Conservation (phyloP, 2,797 vertebrate genomes). For the Cheirogaleus major region DNA sequence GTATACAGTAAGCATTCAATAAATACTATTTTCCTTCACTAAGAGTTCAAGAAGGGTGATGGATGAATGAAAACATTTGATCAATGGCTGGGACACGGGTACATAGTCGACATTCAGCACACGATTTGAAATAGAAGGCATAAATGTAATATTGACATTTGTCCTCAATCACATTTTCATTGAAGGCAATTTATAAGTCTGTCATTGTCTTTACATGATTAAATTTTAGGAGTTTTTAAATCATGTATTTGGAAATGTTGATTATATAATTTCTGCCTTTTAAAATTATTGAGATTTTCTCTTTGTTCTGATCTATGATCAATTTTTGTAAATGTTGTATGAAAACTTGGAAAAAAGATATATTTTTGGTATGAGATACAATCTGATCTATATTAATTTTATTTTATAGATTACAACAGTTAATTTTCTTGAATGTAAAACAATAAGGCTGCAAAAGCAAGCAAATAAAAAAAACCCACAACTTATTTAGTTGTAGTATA, state of each 20-base stretch:
- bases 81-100: background rate
- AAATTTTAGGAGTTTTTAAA: background rate
- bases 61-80: background rate
- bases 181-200: background rate
- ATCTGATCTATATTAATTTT: background rate
- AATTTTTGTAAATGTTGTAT: background rate
- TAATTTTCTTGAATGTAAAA: background rate
- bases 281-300: background rate
- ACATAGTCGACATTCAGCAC: background rate
- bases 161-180: background rate
- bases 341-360: background rate
- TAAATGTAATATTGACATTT: background rate
- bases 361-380: background rate
- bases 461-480: background rate
- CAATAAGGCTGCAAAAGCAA: background rate
- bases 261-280: background rate
- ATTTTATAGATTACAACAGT: background rate
- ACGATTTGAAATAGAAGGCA: background rate
- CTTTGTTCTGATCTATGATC: background rate
- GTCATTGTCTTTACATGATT: background rate
- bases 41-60: background rate
- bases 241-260: background rate
- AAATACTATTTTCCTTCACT: background rate
- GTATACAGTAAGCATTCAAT: background rate
- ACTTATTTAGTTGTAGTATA: background rate